Evolutionary conservation across 2,888 invertebrate genomes (phyloP).

Genomic region (Laspeyria flexula): DNA sequence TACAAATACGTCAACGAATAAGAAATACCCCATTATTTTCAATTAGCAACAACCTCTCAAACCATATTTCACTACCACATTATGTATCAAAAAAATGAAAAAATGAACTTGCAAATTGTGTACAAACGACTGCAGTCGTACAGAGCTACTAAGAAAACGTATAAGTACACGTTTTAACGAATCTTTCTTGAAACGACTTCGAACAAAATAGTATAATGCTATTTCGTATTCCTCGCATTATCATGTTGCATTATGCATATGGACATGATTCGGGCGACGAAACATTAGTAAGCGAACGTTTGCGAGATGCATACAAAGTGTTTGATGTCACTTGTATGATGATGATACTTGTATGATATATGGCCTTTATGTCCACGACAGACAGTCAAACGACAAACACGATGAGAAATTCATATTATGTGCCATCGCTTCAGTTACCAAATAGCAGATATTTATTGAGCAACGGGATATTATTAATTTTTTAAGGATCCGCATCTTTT

Average conservation of each 20-base stretch:
- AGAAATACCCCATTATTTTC: too few relatives aligned
- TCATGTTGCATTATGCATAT: conserved; percentile 73
- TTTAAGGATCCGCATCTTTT: too few relatives aligned
- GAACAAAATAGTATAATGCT: conserved; percentile 28
- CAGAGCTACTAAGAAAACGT: conserved; percentile 12
- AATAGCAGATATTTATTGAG: too few relatives aligned
- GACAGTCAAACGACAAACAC: neutral
- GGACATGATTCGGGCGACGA: conserved; percentile 66
- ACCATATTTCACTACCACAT: neutral
- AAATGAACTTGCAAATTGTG: conserved; percentile 8
- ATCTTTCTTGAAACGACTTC: conserved; percentile 11
- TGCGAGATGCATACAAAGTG: conserved; percentile 64
- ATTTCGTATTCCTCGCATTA: conserved; percentile 64
- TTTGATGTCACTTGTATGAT: conserved; percentile 33
- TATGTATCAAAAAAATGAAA: conserved; percentile 4
- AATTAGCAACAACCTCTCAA: too few relatives aligned
- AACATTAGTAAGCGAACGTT: conserved; percentile 71
- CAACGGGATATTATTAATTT: too few relatives aligned
- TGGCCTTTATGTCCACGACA: conserved; percentile 7
- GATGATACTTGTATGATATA: too few relatives aligned
- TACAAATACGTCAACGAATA: too few relatives aligned
- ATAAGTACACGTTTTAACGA: conserved; percentile 17
- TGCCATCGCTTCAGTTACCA: too few relatives aligned
- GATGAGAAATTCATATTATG: too few relatives aligned
- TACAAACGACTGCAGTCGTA: conserved; percentile 7